Conservation (phyloP, 2,113 vertebrate genomes). For the Gadus chalcogrammus region DNA sequence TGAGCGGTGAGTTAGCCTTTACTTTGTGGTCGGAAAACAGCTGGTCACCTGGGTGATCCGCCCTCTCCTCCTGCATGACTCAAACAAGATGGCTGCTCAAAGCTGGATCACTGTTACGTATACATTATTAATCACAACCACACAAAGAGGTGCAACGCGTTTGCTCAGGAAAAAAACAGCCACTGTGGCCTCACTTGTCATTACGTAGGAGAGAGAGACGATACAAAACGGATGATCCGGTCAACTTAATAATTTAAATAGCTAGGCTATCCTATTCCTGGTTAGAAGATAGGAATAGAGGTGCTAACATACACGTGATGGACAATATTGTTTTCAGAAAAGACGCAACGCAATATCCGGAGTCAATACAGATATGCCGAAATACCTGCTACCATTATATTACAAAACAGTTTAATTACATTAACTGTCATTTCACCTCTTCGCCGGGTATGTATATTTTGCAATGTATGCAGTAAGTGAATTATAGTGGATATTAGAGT, state of each 20-base stretch:
- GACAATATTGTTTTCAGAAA: too few relatives aligned
- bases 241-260: neutral
- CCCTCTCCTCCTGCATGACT: constrained; percentile 19
- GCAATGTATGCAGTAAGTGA: too few relatives aligned
- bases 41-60: constrained; percentile 31
- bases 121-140: constrained; percentile 54
- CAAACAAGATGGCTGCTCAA: constrained; percentile 24
- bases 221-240: neutral
- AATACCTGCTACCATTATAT: too few relatives aligned
- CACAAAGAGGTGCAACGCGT: constrained; percentile 16
- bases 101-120: constrained; percentile 15
- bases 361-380: too few relatives aligned
- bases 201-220: too few relatives aligned
- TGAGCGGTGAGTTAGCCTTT: constrained; percentile 14
- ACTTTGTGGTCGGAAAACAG: neutral
- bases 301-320: neutral
- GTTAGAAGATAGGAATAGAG: neutral
- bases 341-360: too few relatives aligned
- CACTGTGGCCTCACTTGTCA: too few relatives aligned
- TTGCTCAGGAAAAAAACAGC: neutral
- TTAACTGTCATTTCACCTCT: too few relatives aligned
- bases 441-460: too few relatives aligned
- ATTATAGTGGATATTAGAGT: too few relatives aligned
- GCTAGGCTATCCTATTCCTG: neutral
- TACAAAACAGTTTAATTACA: too few relatives aligned